Base-by-base conservation (phyloP, 2,888 invertebrate species). In the Scaptomyza caliginosa region DNA sequence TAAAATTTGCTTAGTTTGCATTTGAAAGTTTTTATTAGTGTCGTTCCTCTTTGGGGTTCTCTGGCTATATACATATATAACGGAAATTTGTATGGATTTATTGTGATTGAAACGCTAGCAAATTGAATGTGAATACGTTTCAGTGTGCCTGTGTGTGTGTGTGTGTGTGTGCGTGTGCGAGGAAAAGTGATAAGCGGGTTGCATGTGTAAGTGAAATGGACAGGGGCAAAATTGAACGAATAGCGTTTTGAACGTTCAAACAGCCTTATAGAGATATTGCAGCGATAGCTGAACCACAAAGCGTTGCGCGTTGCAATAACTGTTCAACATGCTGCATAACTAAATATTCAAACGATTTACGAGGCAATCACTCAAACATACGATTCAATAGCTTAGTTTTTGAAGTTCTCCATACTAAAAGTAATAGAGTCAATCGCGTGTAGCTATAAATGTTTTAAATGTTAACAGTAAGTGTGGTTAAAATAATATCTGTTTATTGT, bases 1-100 rank as follows among this genome's bases (percentile, higher is more conserved):
- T 84, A 84, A 84, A 84, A 84, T 84, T 84, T 84, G 83, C 83
- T 84, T 84, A 84, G 83, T 88, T 84, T 88, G 88, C 83, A 85
- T 84, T 84, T 86, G 88, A 85, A 85, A 77, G 77, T 77, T 77
- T 77, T 80, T 77, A 79, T 75, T 74, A 78, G 78, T 74, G 78
- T 63, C 74, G 68, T 77, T 68, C 46, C 74, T 77, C 68, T 63
- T 74, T 74, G 74, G 38, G 43, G 38, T 59, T 60, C 45, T 40
- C 16, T 34, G 16, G 16, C n/a, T n/a, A 50, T 45, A 76, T 55
- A 70, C 57, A 52, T 49, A 71, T 64, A 52, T 62, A 83, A 62
- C 77, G 88, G 81, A 88, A 88, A 88, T 82, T 82, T 84, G 73
- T 81, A 81, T 82, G 75, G 86, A 74, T 73, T 87, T 88, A 87